Conservation (phyloP, 2,797 vertebrate genomes). For the Manis javanica region DNA sequence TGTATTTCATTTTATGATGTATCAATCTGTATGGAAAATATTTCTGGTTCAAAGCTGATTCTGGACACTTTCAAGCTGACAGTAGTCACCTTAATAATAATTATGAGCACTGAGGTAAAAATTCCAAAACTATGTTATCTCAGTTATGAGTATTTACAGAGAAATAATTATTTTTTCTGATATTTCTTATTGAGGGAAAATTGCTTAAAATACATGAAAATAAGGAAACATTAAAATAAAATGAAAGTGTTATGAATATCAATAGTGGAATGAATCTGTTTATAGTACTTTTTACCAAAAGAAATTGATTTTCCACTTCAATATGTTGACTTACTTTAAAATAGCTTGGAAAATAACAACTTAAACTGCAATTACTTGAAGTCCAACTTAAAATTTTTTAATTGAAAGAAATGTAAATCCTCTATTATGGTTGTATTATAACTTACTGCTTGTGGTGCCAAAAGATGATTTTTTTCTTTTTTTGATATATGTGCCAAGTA, state of each 20-base stretch:
- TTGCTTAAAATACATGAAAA: background rate
- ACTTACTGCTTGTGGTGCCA: background rate
- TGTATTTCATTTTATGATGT: constrained; percentile 28
- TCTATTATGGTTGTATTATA: background rate
- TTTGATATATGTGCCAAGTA: background rate
- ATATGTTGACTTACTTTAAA: background rate
- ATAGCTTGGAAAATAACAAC: background rate
- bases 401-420: background rate
- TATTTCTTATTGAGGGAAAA: background rate
- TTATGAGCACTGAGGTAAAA: background rate
- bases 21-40: background rate
- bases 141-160: background rate
- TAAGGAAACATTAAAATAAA: background rate
- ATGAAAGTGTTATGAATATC: background rate
- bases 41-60: constrained; percentile 13
- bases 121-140: background rate
- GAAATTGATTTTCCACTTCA: background rate
- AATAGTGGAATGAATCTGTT: background rate
- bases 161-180: background rate
- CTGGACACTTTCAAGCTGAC: background rate
- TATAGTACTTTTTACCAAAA: background rate
- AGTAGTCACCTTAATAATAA: background rate
- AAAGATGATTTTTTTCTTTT: background rate
- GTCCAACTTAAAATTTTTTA: background rate
- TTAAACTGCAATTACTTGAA: background rate